Conservation (phyloP, 2,797 vertebrate genomes). For the Threskiornis aethiopicus region DNA sequence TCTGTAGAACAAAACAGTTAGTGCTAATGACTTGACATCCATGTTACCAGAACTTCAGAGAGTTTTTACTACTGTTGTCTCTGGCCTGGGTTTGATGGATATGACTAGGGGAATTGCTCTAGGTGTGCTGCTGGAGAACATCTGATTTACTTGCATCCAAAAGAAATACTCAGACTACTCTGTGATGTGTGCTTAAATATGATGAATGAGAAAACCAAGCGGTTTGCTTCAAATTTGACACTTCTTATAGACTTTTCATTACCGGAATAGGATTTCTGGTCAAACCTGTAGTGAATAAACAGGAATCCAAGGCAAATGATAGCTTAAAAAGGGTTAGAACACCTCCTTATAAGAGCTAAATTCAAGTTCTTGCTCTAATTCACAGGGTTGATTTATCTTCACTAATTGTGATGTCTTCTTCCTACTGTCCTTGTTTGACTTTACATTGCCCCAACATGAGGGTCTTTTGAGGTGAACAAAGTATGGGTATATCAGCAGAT, state of each 20-base stretch:
- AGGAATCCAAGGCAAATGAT: not conserved
- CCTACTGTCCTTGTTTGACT: not conserved
- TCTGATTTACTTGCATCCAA: not conserved
- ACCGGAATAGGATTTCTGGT: not conserved
- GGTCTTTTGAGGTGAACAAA: not conserved
- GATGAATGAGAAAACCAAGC: not conserved
- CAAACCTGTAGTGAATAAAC: not conserved
- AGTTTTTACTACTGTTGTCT: not conserved
- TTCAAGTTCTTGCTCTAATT: not conserved
- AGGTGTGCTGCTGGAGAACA: not conserved
- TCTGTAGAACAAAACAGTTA: not conserved
- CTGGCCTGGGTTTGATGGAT: not conserved
- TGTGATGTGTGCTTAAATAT: not conserved
- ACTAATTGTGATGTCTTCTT: not conserved
- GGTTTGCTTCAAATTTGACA: not conserved
- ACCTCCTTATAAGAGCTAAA: not conserved
- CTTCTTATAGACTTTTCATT: not conserved
- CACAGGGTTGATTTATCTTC: not conserved
- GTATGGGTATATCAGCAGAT: fast-evolving
- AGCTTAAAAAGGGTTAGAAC: not conserved
- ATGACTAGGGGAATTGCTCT: not conserved
- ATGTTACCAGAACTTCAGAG: not conserved
- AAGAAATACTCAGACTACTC: not conserved
- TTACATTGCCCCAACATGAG: not conserved
- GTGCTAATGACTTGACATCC: not conserved